A percentile compares a stretch with the other conserved stretches of the same genome.
These are phyloP conservation scores for Taenaris catops DNA, from an alignment of 2,888 invertebrate genomes.

Conservation along the genomic window DNA sequence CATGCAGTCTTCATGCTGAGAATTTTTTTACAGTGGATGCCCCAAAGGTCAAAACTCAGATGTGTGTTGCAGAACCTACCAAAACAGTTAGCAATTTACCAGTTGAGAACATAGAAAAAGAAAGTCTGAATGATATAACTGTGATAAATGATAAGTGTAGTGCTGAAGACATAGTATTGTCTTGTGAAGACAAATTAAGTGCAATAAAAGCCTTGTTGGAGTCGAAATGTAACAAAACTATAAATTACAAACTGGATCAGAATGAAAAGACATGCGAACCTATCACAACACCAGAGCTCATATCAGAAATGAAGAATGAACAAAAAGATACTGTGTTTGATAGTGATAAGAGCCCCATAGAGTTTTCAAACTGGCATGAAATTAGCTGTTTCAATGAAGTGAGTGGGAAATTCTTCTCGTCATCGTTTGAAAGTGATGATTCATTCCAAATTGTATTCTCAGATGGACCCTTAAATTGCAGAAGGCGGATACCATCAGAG, in stretches of 20 bases:
- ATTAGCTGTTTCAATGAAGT: constrained; percentile 56
- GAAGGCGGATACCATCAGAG: constrained; percentile 51
- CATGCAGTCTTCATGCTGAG: constrained; percentile 36
- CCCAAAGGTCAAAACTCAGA: constrained; percentile 41
- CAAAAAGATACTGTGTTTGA: constrained; percentile 34
- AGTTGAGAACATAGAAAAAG: constrained; percentile 10
- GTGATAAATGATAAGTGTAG: constrained; percentile 14
- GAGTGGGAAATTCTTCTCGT: constrained; percentile 48
- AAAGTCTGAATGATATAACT: constrained; percentile 12
- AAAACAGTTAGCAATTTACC: constrained; percentile 29
- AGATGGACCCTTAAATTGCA: constrained; percentile 37
- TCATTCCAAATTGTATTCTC: constrained; percentile 69
- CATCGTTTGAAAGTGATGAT: constrained; percentile 56
- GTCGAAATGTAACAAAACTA: constrained; percentile 6
- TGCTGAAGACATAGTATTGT: constrained; percentile 38
- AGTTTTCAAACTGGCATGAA: constrained; percentile 19
- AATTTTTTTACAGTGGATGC: constrained; percentile 37
- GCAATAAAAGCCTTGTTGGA: constrained; percentile 44
- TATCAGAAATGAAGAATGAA: constrained; percentile 26
- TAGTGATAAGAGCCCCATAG: constrained; percentile 34
- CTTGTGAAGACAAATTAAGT: constrained; percentile 61
- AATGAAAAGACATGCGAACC: constrained; percentile 5
- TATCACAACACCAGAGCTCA: constrained; percentile 22
- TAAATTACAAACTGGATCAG: constrained; percentile 2
- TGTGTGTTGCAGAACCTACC: constrained; percentile 29